A percentile compares a stretch with the other conserved stretches of the same genome.
phyloP scores from a whole-genome alignment of 1,140 invertebrate species.

The Bombus soroeensis region DNA sequence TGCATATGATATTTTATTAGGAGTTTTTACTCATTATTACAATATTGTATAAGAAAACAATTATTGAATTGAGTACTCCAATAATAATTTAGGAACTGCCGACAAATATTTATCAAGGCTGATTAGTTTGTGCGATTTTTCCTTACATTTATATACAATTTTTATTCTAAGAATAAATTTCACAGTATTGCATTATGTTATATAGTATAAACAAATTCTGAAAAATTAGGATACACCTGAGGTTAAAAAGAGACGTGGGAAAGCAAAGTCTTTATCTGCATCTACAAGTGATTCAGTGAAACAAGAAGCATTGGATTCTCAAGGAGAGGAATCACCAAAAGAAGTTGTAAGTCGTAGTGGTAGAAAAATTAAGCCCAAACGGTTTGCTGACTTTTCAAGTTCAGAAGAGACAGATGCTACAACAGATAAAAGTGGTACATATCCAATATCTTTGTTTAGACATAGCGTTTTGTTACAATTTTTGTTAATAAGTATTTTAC shows the following conservation, averaged over 20 bases:
- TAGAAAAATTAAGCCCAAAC: slow-evolving; percentile 89
- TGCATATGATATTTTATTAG: slow-evolving; percentile 15
- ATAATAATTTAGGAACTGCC: slow-evolving; percentile 77
- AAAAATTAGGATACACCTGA: slow-evolving; percentile 73
- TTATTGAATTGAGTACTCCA: slow-evolving; percentile 61
- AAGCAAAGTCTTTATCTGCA: slow-evolving; percentile 60
- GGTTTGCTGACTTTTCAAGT: slow-evolving; percentile 81
- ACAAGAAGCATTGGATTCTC: slow-evolving; percentile 73
- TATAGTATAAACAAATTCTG: not conserved
- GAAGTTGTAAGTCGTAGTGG: slow-evolving; percentile 89
- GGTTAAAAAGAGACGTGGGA: slow-evolving; percentile 77
- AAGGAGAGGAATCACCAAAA: slow-evolving; percentile 77
- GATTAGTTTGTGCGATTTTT: slow-evolving; percentile 82
- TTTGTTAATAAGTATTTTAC: not conserved
- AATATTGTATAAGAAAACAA: slow-evolving; percentile 61
- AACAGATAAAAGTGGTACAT: slow-evolving; percentile 71
- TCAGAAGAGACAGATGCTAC: slow-evolving; percentile 73
- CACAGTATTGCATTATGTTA: not conserved
- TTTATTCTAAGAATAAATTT: not conserved
- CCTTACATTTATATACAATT: slow-evolving; percentile 73
- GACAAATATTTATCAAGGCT: slow-evolving; percentile 81
- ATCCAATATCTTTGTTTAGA: not conserved
- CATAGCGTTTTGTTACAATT: not conserved
- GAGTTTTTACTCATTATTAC: slow-evolving; percentile 26
- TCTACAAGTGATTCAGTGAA: slow-evolving; percentile 64